Evolutionary conservation across 1,140 invertebrate species (phyloP).

Genomic region (Pogonus chalceus): DNA sequence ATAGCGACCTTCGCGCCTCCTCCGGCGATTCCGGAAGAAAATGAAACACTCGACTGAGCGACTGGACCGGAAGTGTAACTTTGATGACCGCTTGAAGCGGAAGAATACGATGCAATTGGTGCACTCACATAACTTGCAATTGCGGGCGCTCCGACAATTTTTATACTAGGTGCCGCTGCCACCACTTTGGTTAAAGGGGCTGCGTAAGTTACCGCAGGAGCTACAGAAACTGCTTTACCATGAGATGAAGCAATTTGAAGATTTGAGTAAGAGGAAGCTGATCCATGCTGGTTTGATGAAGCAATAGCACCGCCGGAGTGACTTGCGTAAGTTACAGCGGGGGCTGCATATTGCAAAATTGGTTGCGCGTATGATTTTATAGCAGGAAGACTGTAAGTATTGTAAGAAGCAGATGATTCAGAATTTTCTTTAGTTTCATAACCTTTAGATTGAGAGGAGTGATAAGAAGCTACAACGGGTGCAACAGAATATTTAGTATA

Average conservation of each 20-base stretch:
- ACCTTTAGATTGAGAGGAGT: neutral
- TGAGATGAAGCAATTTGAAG: neutral
- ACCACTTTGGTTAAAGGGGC: neutral
- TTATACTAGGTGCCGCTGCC: neutral
- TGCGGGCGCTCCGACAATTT: neutral
- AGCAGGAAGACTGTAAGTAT: too few species aligned
- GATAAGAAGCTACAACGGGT: neutral
- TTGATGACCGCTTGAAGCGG: neutral
- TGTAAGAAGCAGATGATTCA: neutral
- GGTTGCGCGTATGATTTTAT: neutral
- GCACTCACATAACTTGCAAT: too few species aligned
- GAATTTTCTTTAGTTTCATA: neutral
- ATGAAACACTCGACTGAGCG: neutral
- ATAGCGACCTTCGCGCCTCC: too few species aligned
- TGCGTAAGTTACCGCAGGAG: neutral
- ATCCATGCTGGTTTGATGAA: neutral
- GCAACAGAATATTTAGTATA: neutral
- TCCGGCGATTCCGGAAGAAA: neutral
- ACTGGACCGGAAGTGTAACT: neutral
- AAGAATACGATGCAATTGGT: neutral
- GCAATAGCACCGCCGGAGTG: neutral
- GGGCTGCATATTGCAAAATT: neutral
- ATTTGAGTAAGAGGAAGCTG: neutral
- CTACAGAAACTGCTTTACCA: neutral
- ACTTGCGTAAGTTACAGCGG: neutral